Base-by-base conservation (phyloP, 2,797 vertebrate species). In the Tinamus major region DNA sequence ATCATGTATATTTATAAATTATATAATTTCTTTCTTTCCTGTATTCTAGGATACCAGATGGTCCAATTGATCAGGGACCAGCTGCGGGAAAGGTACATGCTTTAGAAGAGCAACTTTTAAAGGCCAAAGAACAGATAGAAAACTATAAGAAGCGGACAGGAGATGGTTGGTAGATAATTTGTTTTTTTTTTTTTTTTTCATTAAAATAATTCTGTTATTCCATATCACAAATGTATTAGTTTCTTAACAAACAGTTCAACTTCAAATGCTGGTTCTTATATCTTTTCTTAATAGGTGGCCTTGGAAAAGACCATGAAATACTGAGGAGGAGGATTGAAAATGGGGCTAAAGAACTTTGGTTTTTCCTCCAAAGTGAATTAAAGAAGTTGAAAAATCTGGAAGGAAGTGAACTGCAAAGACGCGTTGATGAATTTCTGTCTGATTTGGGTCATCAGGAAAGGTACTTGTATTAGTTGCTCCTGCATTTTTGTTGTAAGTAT, bases 51-150 rank as follows among this genome's bases (percentile, higher is more conserved):
- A 99, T 99, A 98, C 99, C 99, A 92, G 99, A 99, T 97, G 99
- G 99, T 90, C 98, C 99, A 86, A 96, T 98, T 75, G 99, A 99
- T 83, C 98, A 98, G 51, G 98, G 98, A 27, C 97, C 98, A 88
- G 98, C 98, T 75, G 98, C 98, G 61, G 99, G 98, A 97, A 98
- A 98, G 93, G 98, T 99, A 92, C 99, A 98, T 93, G 98, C 98
- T 96, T 98, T 99, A 98, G 99, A 99, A 96, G 99, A 99, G 80
- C 99, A 99, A 97, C 98, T 99, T 92, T 97, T 98, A 97, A 98
- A 98, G 98, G 99, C 99, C 98, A 99, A 99, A 98, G 98, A 99
- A 98, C 98, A 99, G 98, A 99, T 99, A 97, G 98, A 99, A 98
- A 99, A 98, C 97, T 99, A 98, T 95, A 99, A 99, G 98, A 99